phyloP scores from a whole-genome alignment of 2,888 invertebrate genomes.

The Alviniconcha strummeri region DNA sequence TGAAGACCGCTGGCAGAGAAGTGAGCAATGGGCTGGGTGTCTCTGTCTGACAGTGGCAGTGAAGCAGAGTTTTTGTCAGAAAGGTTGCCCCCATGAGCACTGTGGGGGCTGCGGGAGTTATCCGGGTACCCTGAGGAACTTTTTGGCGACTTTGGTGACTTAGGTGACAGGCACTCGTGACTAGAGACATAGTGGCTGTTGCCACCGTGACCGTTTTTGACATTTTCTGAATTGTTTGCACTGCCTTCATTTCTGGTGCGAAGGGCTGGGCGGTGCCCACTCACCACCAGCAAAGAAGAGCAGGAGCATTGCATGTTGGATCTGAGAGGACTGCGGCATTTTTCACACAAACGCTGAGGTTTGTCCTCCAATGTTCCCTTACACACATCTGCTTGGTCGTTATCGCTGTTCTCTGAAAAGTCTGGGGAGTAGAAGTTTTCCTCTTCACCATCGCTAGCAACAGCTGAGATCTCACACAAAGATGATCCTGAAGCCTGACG shows the following conservation, averaged over 20 bases:
- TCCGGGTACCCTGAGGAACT: constrained; percentile 36
- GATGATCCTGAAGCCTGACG: constrained; percentile 32
- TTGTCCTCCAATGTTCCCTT: constrained; percentile 24
- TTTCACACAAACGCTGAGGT: constrained; percentile 38
- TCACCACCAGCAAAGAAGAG: constrained; percentile 29
- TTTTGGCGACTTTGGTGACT: constrained; percentile 45
- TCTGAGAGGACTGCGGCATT: constrained; percentile 34
- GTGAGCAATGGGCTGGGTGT: constrained; percentile 26
- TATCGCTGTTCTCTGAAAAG: constrained; percentile 44
- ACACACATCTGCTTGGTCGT: constrained; percentile 37
- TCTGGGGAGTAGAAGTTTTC: constrained; percentile 45
- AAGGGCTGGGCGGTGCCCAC: constrained; percentile 41
- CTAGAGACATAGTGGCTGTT: constrained; percentile 37
- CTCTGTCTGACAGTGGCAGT: constrained; percentile 8
- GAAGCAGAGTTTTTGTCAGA: constrained; percentile 10
- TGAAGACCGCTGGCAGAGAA: constrained; percentile 28
- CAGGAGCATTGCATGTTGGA: constrained; percentile 25
- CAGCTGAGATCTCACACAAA: constrained; percentile 36
- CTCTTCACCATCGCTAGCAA: constrained; percentile 36
- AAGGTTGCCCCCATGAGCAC: constrained; percentile 24
- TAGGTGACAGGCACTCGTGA: constrained; percentile 47
- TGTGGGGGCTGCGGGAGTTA: constrained; percentile 31
- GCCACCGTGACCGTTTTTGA: constrained; percentile 38
- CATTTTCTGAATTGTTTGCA: constrained; percentile 40
- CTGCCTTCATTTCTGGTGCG: constrained; percentile 39